A percentile compares a stretch with the other conserved stretches of the same genome.
These are phyloP conservation scores for Spinus olivaceus DNA, from an alignment of 2,797 vertebrate genomes.

Conservation along the genomic window DNA sequence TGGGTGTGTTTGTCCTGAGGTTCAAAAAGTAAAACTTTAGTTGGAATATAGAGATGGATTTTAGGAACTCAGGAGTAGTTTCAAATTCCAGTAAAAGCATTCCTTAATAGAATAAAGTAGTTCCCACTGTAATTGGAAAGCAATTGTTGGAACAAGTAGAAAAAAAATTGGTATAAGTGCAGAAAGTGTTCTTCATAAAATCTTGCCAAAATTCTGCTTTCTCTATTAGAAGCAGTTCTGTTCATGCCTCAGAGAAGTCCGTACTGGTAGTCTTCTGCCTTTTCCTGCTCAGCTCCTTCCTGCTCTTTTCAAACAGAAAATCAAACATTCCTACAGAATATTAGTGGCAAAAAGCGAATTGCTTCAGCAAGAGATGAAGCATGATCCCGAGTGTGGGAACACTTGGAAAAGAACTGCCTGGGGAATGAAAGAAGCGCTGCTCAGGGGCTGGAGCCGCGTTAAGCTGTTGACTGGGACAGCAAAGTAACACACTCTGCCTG, in stretches of 20 bases:
- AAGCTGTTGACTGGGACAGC: conserved; percentile 1
- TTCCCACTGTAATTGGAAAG: neutral
- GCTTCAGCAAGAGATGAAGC: conserved; percentile 15
- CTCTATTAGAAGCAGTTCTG: neutral
- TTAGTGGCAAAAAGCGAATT: neutral
- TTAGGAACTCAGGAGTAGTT: neutral
- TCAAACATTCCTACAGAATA: neutral
- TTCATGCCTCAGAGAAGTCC: neutral
- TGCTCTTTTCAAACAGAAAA: neutral
- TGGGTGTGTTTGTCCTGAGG: neutral
- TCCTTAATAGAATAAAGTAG: neutral
- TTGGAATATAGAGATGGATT: neutral
- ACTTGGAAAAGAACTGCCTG: neutral
- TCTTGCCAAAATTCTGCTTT: neutral
- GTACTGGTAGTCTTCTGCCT: neutral
- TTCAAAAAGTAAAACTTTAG: neutral
- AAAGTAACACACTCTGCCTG: neutral
- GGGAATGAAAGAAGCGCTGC: neutral
- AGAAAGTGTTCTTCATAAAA: neutral
- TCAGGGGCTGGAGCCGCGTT: neutral
- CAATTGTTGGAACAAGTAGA: neutral
- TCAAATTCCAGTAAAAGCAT: neutral
- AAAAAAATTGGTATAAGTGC: neutral
- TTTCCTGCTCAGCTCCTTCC: neutral
- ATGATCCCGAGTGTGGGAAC: neutral